Evolutionary conservation across 1,140 invertebrate species (phyloP).

Genomic region (Aphidius ervi): DNA sequence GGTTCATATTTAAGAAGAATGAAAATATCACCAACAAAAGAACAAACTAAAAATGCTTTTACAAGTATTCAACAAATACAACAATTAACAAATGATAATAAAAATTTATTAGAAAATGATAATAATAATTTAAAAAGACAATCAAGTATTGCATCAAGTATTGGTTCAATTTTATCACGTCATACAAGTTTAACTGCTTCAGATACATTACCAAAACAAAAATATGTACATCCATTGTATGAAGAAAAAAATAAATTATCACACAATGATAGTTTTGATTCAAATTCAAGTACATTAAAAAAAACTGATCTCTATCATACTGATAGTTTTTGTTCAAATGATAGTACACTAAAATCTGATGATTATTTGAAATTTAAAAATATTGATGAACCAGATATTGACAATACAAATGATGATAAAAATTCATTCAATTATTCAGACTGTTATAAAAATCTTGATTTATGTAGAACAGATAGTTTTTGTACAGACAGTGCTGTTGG

Average conservation of each 20-base stretch:
- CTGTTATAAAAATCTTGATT: constrained; percentile 36
- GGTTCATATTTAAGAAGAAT: constrained; percentile 44
- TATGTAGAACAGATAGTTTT: constrained; percentile 47
- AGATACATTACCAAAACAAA: constrained; percentile 25
- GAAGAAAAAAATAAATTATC: constrained; percentile 19
- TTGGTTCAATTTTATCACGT: constrained; percentile 33
- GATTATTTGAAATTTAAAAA: constrained; percentile 23
- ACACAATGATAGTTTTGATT: constrained; percentile 26
- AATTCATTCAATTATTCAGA: constrained; percentile 31
- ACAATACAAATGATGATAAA: constrained; percentile 25
- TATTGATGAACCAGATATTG: constrained; percentile 14
- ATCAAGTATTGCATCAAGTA: constrained; percentile 29
- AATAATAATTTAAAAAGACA: constrained; percentile 26
- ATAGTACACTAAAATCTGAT: constrained; percentile 27
- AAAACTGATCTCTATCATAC: constrained; percentile 20
- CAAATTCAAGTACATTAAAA: constrained; percentile 27
- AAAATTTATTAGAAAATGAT: constrained; percentile 20
- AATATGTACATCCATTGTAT: constrained; percentile 15
- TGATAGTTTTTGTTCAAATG: constrained; percentile 32
- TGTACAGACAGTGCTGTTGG: constrained; percentile 49
- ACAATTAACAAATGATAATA: background rate
- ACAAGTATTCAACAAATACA: background rate
- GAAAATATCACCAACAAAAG: constrained; percentile 50
- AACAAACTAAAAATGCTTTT: constrained; percentile 41
- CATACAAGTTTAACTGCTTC: constrained; percentile 31